Base-by-base conservation (phyloP, 2,888 invertebrate species). In the Stictocephala bisonia region DNA sequence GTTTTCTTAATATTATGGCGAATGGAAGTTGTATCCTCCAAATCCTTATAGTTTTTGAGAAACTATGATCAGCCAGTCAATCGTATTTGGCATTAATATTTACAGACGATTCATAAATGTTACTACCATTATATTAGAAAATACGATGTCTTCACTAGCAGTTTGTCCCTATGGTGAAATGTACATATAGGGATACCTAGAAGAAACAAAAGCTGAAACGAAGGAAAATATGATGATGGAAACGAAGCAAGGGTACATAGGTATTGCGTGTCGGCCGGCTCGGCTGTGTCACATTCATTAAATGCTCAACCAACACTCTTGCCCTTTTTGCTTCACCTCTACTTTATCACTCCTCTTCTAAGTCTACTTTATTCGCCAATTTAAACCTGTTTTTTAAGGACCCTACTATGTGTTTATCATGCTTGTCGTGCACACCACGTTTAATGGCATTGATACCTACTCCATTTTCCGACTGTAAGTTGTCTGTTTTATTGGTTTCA, bases 301-400 rank as follows among this genome's bases (percentile, higher is more conserved):
- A 60, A 60, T 24, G 60, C 60, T 60, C 60, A 26, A 60, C 60
- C 60, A 60, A 60, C 60, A 60, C 60, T 60, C 60, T 60, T 60
- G 60, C 60, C 60, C 60, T 60, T 60, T 60, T 60, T 60, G 60
- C 60, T 26, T 60, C 60, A 60, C 60, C 60, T 60, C 60, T 56
- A 31, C 60, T 60, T 60, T 60, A 60, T 60, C 60, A 60, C 60
- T 60, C 40, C 60, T 40, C 60, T 60, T 22, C 35, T 31, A 26
- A 60, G 60, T 22, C 60, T 60, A 31, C 40, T 60, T 60, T 60
- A 60, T 60, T 60, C 56, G 60, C 60, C 60, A 60, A 60, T 60
- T 40, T 60, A 60, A 56, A 60, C 60, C 41, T 60, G 60, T 60
- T 60, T 60, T 60, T 60, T 60, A 60, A 60, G 60, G 26, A 60